Percentiles rank a stretch among this genome's conserved stretches.
Conservation (phyloP, 2,888 invertebrate species). For the Parnassius orleans region DNA sequence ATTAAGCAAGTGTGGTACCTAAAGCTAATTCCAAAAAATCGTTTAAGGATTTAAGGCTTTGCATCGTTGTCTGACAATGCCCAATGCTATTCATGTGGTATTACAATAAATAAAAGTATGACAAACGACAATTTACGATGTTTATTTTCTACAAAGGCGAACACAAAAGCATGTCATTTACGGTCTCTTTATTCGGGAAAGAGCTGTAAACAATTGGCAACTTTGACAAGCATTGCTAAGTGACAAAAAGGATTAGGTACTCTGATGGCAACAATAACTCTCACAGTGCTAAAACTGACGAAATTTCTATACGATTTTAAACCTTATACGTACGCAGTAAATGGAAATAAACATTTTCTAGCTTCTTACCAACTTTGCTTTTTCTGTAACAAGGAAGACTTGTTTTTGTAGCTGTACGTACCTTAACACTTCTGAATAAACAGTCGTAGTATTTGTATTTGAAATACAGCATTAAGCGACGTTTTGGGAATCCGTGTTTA, state of each 20-base stretch:
- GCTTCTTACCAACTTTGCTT: slow-evolving; percentile 19
- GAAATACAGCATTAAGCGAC: slow-evolving; percentile 6
- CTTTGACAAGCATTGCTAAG: slow-evolving; percentile 69
- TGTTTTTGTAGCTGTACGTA: slow-evolving; percentile 62
- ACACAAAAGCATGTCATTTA: slow-evolving; percentile 70
- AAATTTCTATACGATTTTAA: slow-evolving; percentile 33
- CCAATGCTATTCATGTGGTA: slow-evolving; percentile 58
- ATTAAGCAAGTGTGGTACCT: background rate
- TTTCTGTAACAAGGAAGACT: slow-evolving; percentile 33
- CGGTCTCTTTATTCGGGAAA: slow-evolving; percentile 60
- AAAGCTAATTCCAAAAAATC: slow-evolving; percentile 2
- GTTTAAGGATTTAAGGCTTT: background rate
- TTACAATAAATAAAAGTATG: slow-evolving; percentile 55
- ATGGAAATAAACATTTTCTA: slow-evolving; percentile 20
- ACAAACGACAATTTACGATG: slow-evolving; percentile 65
- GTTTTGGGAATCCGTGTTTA: slow-evolving; percentile 26
- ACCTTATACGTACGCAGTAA: slow-evolving; percentile 37
- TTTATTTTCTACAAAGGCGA: slow-evolving; percentile 62
- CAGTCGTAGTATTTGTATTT: slow-evolving; percentile 47
- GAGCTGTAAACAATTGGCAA: slow-evolving; percentile 70
- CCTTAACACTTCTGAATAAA: slow-evolving; percentile 62
- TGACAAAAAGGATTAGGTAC: slow-evolving; percentile 71
- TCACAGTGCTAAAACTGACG: slow-evolving; percentile 21
- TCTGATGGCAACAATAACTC: slow-evolving; percentile 32
- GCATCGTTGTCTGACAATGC: slow-evolving; percentile 23